Base-by-base conservation (phyloP, 2,113 vertebrate species). In the Chaetura pelagica region DNA sequence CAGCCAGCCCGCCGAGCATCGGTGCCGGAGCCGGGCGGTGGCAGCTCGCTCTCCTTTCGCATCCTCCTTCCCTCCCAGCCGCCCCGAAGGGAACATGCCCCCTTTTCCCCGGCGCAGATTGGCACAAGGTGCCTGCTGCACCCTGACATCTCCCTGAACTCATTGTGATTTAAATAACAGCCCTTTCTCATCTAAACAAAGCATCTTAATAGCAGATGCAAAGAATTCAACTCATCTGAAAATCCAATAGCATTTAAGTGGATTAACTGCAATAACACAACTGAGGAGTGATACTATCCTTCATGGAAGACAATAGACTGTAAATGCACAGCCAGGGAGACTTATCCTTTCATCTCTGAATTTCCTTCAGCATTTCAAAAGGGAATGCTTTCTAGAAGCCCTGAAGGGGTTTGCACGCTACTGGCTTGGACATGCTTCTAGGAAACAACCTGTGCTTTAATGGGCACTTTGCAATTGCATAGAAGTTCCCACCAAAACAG, bases 231-330 rank as follows among this genome's bases (percentile, higher is more conserved):
- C 96, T 96, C 93, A 93, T 92, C 95, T 93, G 96, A 94, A 97
- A 97, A 96, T 95, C 97, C 96, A 92, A 97, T 96, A 93, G 96
- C 94, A 96, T 97, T 97, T 97, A 97, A 98, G 96, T 97, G 97
- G 97, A 97, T 97, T 98, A 97, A 95, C 87, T 94, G 93, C 96
- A 97, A 97, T 96, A 97, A 97, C 96, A 95, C 95, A 94, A 95
- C 86, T 71, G 76, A 93, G 92, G 90, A 94, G 79, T 85, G 95
- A 94, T 96, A 97, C 96, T 96, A 90, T 89, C 96, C 96, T 91
- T 92, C 94, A 91, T 77, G 91, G 84, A 95, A 97, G 93, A 97
- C 96, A 97, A 97, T 96, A 94, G 95, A 90, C 96, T 97, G 96
- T 95, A 97, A 98, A 96, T 96, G 97, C 93, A 96, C 91, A 96